Base-by-base conservation (phyloP, 2,113 vertebrate species). In the Pelmatolapia mariae region DNA sequence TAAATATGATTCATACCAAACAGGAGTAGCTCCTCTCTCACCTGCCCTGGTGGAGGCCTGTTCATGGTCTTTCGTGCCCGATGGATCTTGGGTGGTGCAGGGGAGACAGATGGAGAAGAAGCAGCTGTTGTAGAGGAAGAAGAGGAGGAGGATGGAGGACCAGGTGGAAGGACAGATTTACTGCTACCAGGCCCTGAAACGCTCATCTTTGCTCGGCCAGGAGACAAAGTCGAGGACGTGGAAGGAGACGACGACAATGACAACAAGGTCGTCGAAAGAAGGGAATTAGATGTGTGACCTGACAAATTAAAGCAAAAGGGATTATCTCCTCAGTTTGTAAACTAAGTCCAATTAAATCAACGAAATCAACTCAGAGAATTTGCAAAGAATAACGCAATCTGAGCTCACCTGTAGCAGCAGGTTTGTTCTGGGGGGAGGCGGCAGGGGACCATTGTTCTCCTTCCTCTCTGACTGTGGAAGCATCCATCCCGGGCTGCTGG, bases 61-160 rank as follows among this genome's bases (percentile, higher is more conserved):
- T 97, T 97, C 97, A 98, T 98, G 82, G 98, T 98, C 92, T 98
- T 98, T 45, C 98, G 95, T 1, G 98, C 98, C 6, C 98, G 91
- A 89, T 98, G 98, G 86, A 98, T 95, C 92, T 98, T 98, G 40
- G 96, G 95, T 24, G 95, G 87, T 4, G 94, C 92, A 24, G 91
- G 81, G 0, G 93, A 94, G 33, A 93, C 84, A 5, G 96, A 91
- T 2, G 96, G 93, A 8, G 95, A 89, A 43, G 96, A 86, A 91
- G 96, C 95, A 87, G 93, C 89, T 87, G 93, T 83, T 85, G 95
- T 95, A 94, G 97, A 22, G 82, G 97, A 93, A 90, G 95, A 80
- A 73, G 95, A 76, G 18, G 71, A 16, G 63, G 96, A 95, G 86
- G 93, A 94, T 3, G 96, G 96, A 7, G 95, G 95, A 50, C 96